Conservation (phyloP, 2,888 invertebrate genomes). For the Eristalis intricaria region DNA sequence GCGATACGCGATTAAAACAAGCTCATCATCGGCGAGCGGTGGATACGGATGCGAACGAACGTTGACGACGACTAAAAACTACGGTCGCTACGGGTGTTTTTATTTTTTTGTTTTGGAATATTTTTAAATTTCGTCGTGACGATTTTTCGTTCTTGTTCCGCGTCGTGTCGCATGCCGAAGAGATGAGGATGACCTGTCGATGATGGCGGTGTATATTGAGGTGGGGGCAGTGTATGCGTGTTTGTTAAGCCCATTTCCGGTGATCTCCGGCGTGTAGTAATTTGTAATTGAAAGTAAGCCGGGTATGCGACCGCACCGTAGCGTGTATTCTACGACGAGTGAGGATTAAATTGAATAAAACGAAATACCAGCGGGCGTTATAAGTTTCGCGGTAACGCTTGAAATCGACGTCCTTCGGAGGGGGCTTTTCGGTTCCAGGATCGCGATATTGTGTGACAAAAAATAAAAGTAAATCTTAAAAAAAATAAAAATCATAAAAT, state of each 20-base stretch:
- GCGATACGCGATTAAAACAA: slow-evolving; percentile 37
- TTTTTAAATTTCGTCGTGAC: background rate
- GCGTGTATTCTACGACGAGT: background rate
- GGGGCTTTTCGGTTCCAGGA: no score
- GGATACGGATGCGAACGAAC: background rate
- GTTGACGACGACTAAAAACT: background rate
- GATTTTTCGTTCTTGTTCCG: background rate
- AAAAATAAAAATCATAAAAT: background rate
- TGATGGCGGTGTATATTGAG: background rate
- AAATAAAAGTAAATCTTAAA: slow-evolving; percentile 17
- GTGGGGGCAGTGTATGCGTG: background rate
- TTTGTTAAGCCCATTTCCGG: slow-evolving; percentile 14
- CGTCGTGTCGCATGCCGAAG: no score
- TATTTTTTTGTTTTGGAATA: background rate
- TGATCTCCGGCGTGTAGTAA: slow-evolving; percentile 20
- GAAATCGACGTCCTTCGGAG: background rate
- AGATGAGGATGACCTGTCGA: slow-evolving; percentile 14
- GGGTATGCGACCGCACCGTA: background rate
- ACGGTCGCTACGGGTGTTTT: background rate
- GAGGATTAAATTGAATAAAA: slow-evolving; percentile 33
- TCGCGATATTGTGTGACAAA: background rate
- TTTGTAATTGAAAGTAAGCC: slow-evolving; percentile 41
- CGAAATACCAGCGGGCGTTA: background rate
- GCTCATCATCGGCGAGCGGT: background rate
- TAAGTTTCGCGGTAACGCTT: background rate